Base-by-base conservation (phyloP, 1,140 invertebrate species). In the Formica selysi region DNA sequence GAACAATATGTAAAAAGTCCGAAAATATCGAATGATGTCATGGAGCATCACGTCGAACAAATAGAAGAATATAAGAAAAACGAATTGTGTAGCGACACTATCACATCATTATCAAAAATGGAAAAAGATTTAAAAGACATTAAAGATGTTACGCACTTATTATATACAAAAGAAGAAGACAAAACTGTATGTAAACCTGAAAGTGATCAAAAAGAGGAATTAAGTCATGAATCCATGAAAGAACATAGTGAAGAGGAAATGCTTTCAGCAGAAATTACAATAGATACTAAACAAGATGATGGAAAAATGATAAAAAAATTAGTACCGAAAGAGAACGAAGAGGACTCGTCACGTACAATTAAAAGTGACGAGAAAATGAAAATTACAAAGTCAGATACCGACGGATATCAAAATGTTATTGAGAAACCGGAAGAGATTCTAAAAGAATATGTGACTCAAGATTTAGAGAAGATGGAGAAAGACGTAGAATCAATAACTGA, bases 391-490 rank as follows among this genome's bases (percentile, higher is more conserved):
- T 36, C 61, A 3, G 38, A 19, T 19, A n/a, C 0, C 0, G 8
- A 29, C 0, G 19, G 59, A 26, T 22, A 48, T 16, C 13, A 29
- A 32, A 41, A 26, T 76, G 7, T n/a, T 61, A 11, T 22, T 3
- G 8, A 67, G 10, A 48, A 57, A 22, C 2, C 11, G 19, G 5
- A 83, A 22, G 54, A 87, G 71, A 8, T 48, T 26, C 0, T 44
- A 19, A 61, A 61, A 5, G n/a, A 89, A 57, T 61, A n/a, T 48
- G 29, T 62, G 41, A 38, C n/a, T 32, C 68, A 74, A 8, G 26
- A 85, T 65, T 38, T 80, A 38, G 65, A 79, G 13, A 85, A 84
- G 71, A 68, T n/a, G 0, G 65, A 68, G 1, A 73, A 88, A 64
- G 51, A 67, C 38, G 8, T 59, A 54, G 59, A 54, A 70, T 26